Base-by-base conservation (phyloP, 2,113 vertebrate genomes). In the Sardina pilchardus region DNA sequence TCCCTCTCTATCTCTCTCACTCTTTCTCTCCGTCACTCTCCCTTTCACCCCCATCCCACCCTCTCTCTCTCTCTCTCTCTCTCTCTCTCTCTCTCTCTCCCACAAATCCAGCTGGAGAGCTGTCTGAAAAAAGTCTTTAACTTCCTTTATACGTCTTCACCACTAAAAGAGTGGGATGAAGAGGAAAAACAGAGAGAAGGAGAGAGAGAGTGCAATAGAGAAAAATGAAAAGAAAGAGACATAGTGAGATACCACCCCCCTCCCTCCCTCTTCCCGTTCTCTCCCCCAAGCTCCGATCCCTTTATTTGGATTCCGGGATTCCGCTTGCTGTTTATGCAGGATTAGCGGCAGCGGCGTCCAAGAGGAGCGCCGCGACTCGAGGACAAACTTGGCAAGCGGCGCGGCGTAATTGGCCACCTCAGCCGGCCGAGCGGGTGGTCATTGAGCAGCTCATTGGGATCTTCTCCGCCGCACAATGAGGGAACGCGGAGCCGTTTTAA, bases 251-350 rank as follows among this genome's bases (percentile, higher is more conserved):
- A 19, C 6, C 2, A 63, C 3, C 59, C 5, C 2, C 21, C 24
- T 19, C 63, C 14, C 26, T 2, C 59, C 59, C n/a, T 24, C 59
- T 5, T 1, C 59, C 8, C 24, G n/a, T n/a, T n/a, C n/a, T n/a
- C 59, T 1, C 59, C 24, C 59, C 21, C 24, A 24, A 24, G n/a
- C 8, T 0, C 63, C 1, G n/a, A 71, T 12, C 10, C 63, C 63
- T 71, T 81, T 80, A 82, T 53, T 50, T 71, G 63, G 24, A 85
- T 39, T 81, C 21, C 63, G 63, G 39, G 43, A 71, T 42, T 42
- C 47, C 63, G 84, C 82, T 56, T 71, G 24, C n/a, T 83, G 50
- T 67, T 85, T 63, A 85, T 48, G 42, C 36, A 39, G 56, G 87
- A 88, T 85, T 53, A 85, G 48, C n/a, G 30, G 7, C n/a, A n/a